Evolutionary conservation across 1,140 invertebrate genomes (phyloP).

Genomic region (Muscidifurax raptorellus): DNA sequence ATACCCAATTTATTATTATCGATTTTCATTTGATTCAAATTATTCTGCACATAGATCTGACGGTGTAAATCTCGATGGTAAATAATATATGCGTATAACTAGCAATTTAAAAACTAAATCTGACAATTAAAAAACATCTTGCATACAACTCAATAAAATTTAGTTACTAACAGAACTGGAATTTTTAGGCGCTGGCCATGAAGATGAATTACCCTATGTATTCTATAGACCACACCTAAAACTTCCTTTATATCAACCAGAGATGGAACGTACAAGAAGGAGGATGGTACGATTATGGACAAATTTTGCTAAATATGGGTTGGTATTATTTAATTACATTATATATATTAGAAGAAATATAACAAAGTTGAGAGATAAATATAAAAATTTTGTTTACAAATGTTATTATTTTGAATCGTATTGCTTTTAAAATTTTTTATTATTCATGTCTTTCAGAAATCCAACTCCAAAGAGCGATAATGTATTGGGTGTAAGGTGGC

Average conservation of each 20-base stretch:
- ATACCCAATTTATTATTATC: constrained; percentile 48
- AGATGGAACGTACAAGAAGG: neutral
- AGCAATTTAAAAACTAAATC: neutral
- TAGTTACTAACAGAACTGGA: neutral
- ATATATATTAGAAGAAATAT: neutral
- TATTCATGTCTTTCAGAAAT: constrained; percentile 20
- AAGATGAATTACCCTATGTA: constrained; percentile 33
- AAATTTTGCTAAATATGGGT: constrained; percentile 42
- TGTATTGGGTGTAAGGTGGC: constrained; percentile 22
- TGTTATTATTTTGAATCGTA: too few relatives aligned
- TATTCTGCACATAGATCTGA: constrained; percentile 24
- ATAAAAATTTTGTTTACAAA: neutral
- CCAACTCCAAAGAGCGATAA: neutral
- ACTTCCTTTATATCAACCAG: neutral
- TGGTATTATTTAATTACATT: neutral
- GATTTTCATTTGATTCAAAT: constrained; percentile 22
- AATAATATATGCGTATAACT: neutral
- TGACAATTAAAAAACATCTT: neutral
- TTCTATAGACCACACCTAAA: constrained; percentile 20
- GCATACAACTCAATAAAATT: neutral
- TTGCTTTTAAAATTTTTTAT: neutral
- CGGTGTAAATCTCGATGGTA: constrained; percentile 17
- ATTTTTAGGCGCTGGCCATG: constrained; percentile 30
- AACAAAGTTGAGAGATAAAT: neutral
- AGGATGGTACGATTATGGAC: constrained; percentile 15